Evolutionary conservation across 1,140 invertebrate genomes (phyloP).

Genomic region (Drosophila biarmipes): DNA sequence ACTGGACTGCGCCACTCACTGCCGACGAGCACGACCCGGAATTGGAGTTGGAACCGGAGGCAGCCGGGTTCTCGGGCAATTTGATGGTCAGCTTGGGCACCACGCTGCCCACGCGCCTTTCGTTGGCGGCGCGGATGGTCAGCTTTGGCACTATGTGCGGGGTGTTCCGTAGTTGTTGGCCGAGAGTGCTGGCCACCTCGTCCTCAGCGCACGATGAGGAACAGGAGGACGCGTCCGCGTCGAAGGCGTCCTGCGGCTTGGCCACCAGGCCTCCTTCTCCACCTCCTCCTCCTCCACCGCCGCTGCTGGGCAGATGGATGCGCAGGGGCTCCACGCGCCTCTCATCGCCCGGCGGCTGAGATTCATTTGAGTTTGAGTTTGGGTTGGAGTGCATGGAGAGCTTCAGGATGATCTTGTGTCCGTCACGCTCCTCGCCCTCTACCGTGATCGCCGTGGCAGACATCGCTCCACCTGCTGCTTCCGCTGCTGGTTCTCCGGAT

Average conservation of each 20-base stretch:
- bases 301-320: constrained; percentile 58
- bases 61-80: constrained; percentile 61
- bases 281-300: background rate
- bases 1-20: constrained; percentile 12
- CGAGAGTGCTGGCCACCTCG: constrained; percentile 38
- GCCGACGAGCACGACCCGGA: constrained; percentile 6
- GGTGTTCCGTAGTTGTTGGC: constrained; percentile 37
- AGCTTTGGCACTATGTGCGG: constrained; percentile 82
- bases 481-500: constrained; percentile 16
- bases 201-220: constrained; percentile 76
- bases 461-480: constrained; percentile 43
- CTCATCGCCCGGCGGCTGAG: constrained; percentile 62
- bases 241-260: constrained; percentile 50
- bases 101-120: constrained; percentile 67
- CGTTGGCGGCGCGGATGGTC: constrained; percentile 76
- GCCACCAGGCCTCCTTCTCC: constrained; percentile 28
- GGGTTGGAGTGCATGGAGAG: constrained; percentile 63
- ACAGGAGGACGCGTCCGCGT: constrained; percentile 67
- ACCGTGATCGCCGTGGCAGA: constrained; percentile 67
- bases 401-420: constrained; percentile 77
- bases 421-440: constrained; percentile 55
- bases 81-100: constrained; percentile 83
- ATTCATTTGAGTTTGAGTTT: constrained; percentile 54
- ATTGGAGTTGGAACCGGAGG: constrained; percentile 20
- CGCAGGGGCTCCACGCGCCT: constrained; percentile 70